These are phyloP conservation scores for Ctenopoma kingsleyae DNA, from an alignment of 2,797 vertebrate species.

Conservation along the genomic window DNA sequence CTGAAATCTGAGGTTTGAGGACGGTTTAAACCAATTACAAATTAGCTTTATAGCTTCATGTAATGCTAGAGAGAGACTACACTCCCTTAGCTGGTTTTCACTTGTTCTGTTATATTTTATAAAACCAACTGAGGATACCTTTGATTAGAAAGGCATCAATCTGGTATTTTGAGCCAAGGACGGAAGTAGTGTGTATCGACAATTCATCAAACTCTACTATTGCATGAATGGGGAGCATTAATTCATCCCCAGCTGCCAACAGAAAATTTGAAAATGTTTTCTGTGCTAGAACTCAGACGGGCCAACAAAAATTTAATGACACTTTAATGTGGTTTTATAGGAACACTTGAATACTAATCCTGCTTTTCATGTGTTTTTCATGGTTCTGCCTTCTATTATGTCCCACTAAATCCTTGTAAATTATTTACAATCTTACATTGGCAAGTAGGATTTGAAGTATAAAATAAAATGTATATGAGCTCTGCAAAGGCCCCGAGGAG, in stretches of 20 bases:
- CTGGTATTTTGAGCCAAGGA: slow-evolving; percentile 10
- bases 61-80: slow-evolving; percentile 32
- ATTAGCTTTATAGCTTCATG: slow-evolving; percentile 53
- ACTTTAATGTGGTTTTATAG: slow-evolving; percentile 52
- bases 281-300: slow-evolving; percentile 2
- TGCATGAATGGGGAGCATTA: neutral
- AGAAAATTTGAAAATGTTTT: slow-evolving; percentile 18
- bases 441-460: slow-evolving; percentile 16
- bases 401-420: slow-evolving; percentile 58
- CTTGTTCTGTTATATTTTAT: slow-evolving; percentile 50
- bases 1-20: slow-evolving; percentile 64
- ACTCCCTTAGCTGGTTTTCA: slow-evolving; percentile 44
- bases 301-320: slow-evolving; percentile 26
- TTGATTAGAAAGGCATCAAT: slow-evolving; percentile 29
- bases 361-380: slow-evolving; percentile 42
- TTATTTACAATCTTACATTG: slow-evolving; percentile 56
- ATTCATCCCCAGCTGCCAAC: slow-evolving; percentile 21
- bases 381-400: slow-evolving; percentile 37
- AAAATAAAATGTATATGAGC: slow-evolving; percentile 17
- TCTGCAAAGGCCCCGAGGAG: neutral
- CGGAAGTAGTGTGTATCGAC: slow-evolving; percentile 22
- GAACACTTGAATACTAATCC: slow-evolving; percentile 45
- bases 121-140: slow-evolving; percentile 26
- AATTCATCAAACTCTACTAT: slow-evolving; percentile 20
- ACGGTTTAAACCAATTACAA: slow-evolving; percentile 69